These are phyloP conservation scores for Stegophylla sp. DNA, from an alignment of 2,888 invertebrate species.

Conservation along the genomic window DNA sequence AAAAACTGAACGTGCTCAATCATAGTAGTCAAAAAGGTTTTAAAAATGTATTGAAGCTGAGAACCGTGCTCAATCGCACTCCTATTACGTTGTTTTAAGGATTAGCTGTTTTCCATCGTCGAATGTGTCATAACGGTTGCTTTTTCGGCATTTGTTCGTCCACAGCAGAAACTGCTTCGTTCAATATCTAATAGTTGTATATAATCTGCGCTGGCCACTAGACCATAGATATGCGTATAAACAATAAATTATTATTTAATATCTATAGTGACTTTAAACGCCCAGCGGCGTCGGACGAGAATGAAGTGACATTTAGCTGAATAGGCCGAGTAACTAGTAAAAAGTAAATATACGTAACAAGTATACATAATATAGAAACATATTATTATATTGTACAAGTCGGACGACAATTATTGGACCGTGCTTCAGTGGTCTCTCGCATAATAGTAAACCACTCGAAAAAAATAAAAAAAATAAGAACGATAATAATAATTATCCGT, in stretches of 20 bases:
- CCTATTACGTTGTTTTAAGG: no score
- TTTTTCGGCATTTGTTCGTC: no score
- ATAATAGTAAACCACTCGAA: background rate
- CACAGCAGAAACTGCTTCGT: no score
- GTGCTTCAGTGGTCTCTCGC: background rate
- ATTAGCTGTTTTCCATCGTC: no score
- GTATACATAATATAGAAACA: background rate
- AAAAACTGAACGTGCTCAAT: no score
- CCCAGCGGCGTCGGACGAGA: background rate
- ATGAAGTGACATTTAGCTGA: slow-evolving; percentile 8
- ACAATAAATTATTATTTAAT: background rate
- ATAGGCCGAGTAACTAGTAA: background rate
- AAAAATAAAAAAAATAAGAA: background rate
- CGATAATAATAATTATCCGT: slow-evolving; percentile 20
- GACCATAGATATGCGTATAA: background rate
- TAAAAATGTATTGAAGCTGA: no score
- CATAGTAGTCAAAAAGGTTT: no score
- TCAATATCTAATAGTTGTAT: no score
- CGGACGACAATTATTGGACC: slow-evolving; percentile 15
- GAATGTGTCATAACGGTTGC: no score
- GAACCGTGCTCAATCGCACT: no score
- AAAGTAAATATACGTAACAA: background rate
- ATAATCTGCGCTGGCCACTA: no score
- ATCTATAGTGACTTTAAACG: background rate
- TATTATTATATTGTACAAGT: background rate